Conservation (phyloP, 2,797 vertebrate genomes). For the Siniperca obscura region DNA sequence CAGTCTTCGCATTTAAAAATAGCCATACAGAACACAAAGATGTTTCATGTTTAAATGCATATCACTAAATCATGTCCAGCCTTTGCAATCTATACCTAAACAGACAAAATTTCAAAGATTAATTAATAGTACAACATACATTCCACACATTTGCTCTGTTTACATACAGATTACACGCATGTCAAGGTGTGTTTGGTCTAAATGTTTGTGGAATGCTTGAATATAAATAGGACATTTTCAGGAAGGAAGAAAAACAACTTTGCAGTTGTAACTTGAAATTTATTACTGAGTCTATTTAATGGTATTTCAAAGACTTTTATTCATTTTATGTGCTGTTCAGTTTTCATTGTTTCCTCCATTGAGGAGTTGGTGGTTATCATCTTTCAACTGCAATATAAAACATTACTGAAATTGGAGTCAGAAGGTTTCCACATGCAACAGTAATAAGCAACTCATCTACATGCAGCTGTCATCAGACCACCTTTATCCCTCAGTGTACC, state of each 20-base stretch:
- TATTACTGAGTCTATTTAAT: constrained; percentile 29
- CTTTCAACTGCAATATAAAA: constrained; percentile 43
- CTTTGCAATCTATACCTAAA: not conserved
- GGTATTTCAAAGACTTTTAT: constrained; percentile 35
- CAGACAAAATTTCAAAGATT: not conserved
- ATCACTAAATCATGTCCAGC: not conserved
- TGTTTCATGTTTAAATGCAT: not conserved
- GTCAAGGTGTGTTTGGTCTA: constrained; percentile 1
- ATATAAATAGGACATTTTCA: constrained; percentile 16
- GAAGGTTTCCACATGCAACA: constrained; percentile 30
- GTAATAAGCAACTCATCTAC: constrained; percentile 51
- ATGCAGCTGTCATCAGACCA: constrained; percentile 40
- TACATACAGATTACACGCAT: not conserved
- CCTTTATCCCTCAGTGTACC: constrained; percentile 59
- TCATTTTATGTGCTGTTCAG: constrained; percentile 18
- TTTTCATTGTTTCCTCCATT: constrained; percentile 23
- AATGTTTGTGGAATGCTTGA: constrained; percentile 6
- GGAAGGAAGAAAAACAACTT: constrained; percentile 11
- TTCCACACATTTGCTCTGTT: not conserved
- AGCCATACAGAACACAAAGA: not conserved
- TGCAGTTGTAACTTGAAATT: constrained; percentile 27
- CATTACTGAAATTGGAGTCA: constrained; percentile 44
- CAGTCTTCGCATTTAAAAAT: not conserved
- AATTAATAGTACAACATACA: not conserved
- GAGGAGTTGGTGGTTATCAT: constrained; percentile 26